Evolutionary conservation across 2,113 vertebrate species (phyloP).

Genomic region (Nerophis lumbriciformis): DNA sequence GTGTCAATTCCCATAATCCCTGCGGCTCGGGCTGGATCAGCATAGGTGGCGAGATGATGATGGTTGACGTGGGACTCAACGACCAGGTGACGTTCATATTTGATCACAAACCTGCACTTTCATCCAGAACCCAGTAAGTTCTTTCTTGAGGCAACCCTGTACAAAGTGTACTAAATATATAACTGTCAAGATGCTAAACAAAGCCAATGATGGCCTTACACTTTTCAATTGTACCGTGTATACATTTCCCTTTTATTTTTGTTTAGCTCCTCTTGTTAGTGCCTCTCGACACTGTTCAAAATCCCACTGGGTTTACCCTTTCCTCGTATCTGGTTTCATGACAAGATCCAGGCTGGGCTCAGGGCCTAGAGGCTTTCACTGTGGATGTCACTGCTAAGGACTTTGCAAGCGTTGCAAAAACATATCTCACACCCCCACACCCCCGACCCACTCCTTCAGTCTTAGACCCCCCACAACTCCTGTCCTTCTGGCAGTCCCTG

Average conservation of each 20-base stretch:
- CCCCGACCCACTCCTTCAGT: slow-evolving; percentile 4
- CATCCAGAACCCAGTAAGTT: no score
- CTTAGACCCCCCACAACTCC: slow-evolving; percentile 6
- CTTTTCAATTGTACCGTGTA: no score
- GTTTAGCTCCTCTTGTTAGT: no score
- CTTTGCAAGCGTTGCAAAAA: slow-evolving; percentile 61
- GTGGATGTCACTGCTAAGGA: slow-evolving; percentile 49
- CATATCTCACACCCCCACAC: slow-evolving; percentile 29
- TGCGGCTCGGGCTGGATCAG: slow-evolving; percentile 94
- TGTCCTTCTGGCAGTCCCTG: background rate
- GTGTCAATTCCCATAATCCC: slow-evolving; percentile 91
- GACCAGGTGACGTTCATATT: slow-evolving; percentile 78
- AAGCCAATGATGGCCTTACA: no score
- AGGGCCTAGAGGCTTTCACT: slow-evolving; percentile 15
- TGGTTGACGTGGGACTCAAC: slow-evolving; percentile 88
- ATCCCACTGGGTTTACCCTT: slow-evolving; percentile 9
- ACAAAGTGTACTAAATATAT: no score
- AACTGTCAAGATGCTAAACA: no score
- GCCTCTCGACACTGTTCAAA: background rate
- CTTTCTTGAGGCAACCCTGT: no score
- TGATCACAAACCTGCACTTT: no score
- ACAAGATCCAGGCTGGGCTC: slow-evolving; percentile 25
- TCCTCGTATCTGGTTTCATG: slow-evolving; percentile 44
- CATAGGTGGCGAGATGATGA: slow-evolving; percentile 91
- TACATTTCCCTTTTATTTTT: no score